Evolutionary conservation across 1,140 invertebrate species (phyloP).

Genomic region (Trachymyrmex septentrionalis): DNA sequence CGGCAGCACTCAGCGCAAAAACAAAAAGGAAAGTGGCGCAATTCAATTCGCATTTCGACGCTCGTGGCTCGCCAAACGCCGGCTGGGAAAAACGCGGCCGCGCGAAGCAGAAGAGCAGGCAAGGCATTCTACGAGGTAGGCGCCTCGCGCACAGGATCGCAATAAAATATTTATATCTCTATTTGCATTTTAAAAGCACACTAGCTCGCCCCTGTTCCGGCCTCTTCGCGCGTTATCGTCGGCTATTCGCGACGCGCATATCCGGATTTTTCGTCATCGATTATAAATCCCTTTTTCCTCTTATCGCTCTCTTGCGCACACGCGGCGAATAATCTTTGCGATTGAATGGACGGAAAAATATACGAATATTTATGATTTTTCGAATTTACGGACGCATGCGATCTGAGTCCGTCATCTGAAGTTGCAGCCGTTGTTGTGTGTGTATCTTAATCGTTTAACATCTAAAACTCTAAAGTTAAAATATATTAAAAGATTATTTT

Average conservation of each 20-base stretch:
- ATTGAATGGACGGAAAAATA: slow-evolving; percentile 6
- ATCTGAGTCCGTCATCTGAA: not conserved
- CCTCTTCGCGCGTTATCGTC: slow-evolving; percentile 60
- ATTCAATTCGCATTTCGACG: slow-evolving; percentile 70
- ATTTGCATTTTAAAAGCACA: slow-evolving; percentile 82
- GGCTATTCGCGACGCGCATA: slow-evolving; percentile 33
- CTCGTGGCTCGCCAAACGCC: slow-evolving; percentile 35
- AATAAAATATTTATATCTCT: slow-evolving; percentile 82
- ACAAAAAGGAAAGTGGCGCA: slow-evolving; percentile 57
- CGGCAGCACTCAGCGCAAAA: slow-evolving; percentile 5
- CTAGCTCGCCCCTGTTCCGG: slow-evolving; percentile 64
- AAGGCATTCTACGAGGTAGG: slow-evolving; percentile 19
- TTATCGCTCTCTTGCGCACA: slow-evolving; percentile 43
- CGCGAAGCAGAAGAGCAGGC: slow-evolving; percentile 7
- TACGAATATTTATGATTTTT: slow-evolving; percentile 17
- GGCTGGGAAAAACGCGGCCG: slow-evolving; percentile 48
- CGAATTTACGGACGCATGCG: slow-evolving; percentile 2
- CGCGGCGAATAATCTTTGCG: not conserved
- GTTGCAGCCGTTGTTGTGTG: not conserved
- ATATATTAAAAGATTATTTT: not conserved
- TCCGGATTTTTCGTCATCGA: slow-evolving; percentile 66
- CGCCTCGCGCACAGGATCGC: slow-evolving; percentile 68
- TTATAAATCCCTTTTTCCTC: slow-evolving; percentile 73
- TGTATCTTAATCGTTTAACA: not conserved
- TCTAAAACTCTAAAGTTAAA: not conserved